A percentile compares a stretch with the other conserved stretches of the same genome.
Evolutionary conservation across 1,140 invertebrate genomes (phyloP).

Genomic region (Papilio helenus): DNA sequence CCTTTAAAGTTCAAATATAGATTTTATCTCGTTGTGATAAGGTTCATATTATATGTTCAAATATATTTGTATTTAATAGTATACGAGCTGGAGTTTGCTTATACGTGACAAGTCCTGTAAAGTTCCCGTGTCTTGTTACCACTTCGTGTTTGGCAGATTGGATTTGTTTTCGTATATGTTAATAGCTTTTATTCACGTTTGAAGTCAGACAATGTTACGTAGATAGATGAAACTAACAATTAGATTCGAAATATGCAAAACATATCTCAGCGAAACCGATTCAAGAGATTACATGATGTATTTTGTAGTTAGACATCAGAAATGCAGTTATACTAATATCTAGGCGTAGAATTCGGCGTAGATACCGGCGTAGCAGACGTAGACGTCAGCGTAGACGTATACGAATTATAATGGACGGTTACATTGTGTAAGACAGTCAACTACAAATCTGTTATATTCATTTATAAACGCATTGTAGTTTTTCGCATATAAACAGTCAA

Average conservation of each 20-base stretch:
- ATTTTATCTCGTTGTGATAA: conserved; percentile 17
- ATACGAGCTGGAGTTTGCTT: conserved; percentile 38
- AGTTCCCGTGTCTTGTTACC: conserved; percentile 67
- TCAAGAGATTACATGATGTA: not conserved
- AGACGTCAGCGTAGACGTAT: not conserved
- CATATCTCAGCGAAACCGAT: not conserved
- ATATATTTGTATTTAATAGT: conserved; percentile 40
- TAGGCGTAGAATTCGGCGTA: too few species aligned
- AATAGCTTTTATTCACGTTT: conserved; percentile 49
- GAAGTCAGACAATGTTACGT: not conserved
- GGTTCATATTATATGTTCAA: not conserved
- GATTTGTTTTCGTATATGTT: conserved; percentile 71
- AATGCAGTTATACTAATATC: not conserved
- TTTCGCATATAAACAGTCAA: not conserved
- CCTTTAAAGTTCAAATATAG: not conserved
- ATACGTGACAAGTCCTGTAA: conserved; percentile 67
- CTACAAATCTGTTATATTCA: not conserved
- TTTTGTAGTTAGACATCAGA: not conserved
- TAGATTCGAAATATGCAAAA: not conserved
- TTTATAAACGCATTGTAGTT: not conserved
- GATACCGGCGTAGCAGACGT: not conserved
- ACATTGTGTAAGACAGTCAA: not conserved
- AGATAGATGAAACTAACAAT: not conserved
- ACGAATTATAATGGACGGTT: not conserved
- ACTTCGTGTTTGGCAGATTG: conserved; percentile 69